These are phyloP conservation scores for Actenoides lindsayi DNA, from an alignment of 2,113 vertebrate species.

Conservation along the genomic window DNA sequence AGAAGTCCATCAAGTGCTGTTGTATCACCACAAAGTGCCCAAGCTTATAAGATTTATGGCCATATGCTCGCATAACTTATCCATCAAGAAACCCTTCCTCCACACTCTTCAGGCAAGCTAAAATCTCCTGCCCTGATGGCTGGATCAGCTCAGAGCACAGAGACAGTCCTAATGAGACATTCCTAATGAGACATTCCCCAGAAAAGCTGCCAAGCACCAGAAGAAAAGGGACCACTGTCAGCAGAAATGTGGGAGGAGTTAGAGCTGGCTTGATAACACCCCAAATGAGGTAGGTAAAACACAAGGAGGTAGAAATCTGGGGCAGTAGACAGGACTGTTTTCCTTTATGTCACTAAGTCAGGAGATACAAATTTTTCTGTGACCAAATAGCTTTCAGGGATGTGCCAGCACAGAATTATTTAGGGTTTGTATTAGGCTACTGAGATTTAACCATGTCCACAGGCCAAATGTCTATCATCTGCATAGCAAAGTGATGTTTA, in stretches of 20 bases:
- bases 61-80: not conserved
- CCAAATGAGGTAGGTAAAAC: not conserved
- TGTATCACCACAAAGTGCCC: not conserved
- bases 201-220: not conserved
- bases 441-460: not conserved
- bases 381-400: not conserved
- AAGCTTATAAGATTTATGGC: constrained; percentile 2
- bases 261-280: not conserved
- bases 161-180: not conserved
- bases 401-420: not conserved
- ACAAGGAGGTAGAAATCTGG: not conserved
- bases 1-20: not conserved
- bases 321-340: not conserved
- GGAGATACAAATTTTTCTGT: not conserved
- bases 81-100: not conserved
- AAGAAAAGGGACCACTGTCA: not conserved
- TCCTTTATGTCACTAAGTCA: not conserved
- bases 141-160: not conserved
- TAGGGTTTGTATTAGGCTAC: not conserved
- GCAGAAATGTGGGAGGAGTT: not conserved
- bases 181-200: not conserved
- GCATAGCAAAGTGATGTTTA: not conserved
- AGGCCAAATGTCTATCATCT: not conserved
- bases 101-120: not conserved
- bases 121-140: not conserved